Evolutionary conservation across 2,888 invertebrate species (phyloP).

Genomic region (Harmothoe impar): DNA sequence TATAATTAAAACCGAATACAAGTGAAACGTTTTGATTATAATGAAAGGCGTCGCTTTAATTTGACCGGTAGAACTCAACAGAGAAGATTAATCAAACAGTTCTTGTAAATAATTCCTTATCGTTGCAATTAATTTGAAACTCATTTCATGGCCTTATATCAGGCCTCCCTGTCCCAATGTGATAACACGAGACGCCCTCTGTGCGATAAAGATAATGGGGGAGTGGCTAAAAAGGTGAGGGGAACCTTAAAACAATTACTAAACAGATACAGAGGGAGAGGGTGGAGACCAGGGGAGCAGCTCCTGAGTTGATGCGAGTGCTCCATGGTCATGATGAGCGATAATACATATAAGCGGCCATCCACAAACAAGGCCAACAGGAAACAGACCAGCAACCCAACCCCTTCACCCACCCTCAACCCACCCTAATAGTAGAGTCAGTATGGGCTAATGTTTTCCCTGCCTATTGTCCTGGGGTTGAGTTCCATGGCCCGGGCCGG

Average conservation of each 20-base stretch:
- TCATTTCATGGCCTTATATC: conserved; percentile 29
- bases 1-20: too few species aligned
- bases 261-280: neutral
- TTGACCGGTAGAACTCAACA: conserved; percentile 13
- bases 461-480: conserved; percentile 2
- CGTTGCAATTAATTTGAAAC: conserved; percentile 23
- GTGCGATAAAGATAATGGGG: conserved; percentile 4
- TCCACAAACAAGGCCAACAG: neutral
- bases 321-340: neutral
- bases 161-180: neutral
- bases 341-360: neutral
- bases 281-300: neutral
- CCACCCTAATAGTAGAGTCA: neutral
- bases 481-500: neutral
- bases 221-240: neutral
- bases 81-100: neutral
- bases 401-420: neutral
- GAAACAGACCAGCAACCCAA: neutral
- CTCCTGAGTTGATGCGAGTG: conserved; percentile 10
- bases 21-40: too few species aligned
- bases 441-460: neutral
- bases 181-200: neutral
- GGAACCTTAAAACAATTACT: too few species aligned
- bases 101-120: conserved; percentile 29
- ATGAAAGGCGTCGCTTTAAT: neutral